Conservation (phyloP, 1,140 invertebrate species). For the Lineus longissimus region DNA sequence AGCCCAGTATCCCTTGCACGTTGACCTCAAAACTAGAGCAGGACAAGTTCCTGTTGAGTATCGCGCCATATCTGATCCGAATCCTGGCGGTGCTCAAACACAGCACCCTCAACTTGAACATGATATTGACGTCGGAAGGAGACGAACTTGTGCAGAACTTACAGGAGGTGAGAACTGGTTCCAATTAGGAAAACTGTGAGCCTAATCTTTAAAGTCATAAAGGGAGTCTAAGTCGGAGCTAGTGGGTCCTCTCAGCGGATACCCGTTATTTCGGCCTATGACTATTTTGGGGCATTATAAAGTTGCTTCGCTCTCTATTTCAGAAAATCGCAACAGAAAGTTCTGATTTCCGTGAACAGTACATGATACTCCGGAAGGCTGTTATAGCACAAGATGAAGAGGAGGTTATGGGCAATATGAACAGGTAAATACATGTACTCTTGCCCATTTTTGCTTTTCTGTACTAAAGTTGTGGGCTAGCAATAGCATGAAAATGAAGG, state of each 20-base stretch:
- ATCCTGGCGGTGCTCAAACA: slow-evolving; percentile 38
- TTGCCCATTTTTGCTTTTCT: too few relatives aligned
- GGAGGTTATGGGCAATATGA: not conserved
- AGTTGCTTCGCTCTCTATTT: not conserved
- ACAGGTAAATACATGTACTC: not conserved
- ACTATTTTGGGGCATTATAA: not conserved
- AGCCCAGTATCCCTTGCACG: slow-evolving; percentile 22
- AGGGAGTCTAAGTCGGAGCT: too few relatives aligned
- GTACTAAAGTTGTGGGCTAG: not conserved
- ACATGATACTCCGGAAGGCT: not conserved
- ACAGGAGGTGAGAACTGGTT: not conserved
- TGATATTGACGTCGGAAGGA: not conserved
- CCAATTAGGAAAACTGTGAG: too few relatives aligned
- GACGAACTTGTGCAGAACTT: not conserved
- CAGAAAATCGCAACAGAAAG: not conserved
- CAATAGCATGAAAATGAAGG: too few relatives aligned
- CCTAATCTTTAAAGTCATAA: too few relatives aligned
- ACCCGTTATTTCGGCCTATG: too few relatives aligned
- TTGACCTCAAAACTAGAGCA: slow-evolving; percentile 26
- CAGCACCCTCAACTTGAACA: slow-evolving; percentile 34
- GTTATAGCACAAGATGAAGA: not conserved
- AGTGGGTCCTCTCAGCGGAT: too few relatives aligned
- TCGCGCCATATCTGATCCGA: slow-evolving; percentile 34
- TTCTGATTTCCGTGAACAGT: not conserved
- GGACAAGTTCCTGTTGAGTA: slow-evolving; percentile 24